Evolutionary conservation across 2,797 vertebrate species (phyloP).

Genomic region (Sebastes iracundus): DNA sequence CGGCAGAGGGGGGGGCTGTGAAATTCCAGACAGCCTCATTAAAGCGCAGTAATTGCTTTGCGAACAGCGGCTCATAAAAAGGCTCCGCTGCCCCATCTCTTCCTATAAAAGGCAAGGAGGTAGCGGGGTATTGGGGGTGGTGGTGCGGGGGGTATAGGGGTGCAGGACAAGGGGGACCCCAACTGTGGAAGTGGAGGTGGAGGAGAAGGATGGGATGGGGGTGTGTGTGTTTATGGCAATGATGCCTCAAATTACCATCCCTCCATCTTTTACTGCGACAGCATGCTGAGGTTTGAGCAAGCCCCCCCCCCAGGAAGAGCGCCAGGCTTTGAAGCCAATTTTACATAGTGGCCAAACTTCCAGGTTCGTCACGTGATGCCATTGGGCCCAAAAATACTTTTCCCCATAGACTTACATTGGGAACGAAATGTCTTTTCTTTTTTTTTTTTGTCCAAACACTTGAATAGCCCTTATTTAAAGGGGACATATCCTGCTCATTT

Average conservation of each 20-base stretch:
- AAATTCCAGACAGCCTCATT: constrained; percentile 74
- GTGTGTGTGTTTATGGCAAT: constrained; percentile 5
- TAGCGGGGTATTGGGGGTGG: neutral
- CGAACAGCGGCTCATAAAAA: constrained; percentile 66
- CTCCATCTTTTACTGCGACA: neutral
- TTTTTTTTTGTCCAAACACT: no score
- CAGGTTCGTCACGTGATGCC: neutral
- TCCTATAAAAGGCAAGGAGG: constrained; percentile 69
- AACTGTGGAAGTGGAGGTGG: neutral
- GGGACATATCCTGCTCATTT: no score
- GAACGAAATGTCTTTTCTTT: neutral
- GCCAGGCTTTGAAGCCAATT: neutral
- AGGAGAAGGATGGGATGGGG: neutral
- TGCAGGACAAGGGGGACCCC: constrained; percentile 31
- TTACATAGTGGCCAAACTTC: neutral
- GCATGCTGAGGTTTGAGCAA: neutral
- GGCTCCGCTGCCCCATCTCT: constrained; percentile 39
- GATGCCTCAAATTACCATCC: neutral
- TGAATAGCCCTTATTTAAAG: no score
- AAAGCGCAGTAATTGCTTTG: constrained; percentile 71
- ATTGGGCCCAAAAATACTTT: neutral
- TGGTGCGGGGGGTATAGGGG: neutral
- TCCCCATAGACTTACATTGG: neutral
- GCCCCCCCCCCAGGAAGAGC: no score
- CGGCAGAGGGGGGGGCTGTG: constrained; percentile 32